Evolutionary conservation across 2,113 vertebrate genomes (phyloP).

Genomic region (Tachysurus fulvidraco): DNA sequence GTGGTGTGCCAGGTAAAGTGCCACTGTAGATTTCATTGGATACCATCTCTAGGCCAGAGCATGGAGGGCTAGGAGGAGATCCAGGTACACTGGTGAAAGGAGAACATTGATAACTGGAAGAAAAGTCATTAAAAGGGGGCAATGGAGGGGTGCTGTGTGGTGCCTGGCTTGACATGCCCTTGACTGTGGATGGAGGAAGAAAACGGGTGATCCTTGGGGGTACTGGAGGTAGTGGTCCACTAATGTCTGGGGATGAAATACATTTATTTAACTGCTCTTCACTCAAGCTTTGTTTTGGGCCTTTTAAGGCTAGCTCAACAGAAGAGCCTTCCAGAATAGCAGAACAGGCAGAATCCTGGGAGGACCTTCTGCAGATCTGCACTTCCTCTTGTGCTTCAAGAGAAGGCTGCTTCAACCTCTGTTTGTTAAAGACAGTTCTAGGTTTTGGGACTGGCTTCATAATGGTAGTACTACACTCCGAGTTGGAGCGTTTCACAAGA

Average conservation of each 20-base stretch:
- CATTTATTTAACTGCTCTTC: conserved; percentile 45
- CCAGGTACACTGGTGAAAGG: conserved; percentile 50
- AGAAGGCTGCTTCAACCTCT: conserved; percentile 53
- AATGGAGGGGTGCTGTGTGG: background rate
- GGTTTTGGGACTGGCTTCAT: conserved; percentile 89
- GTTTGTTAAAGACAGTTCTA: conserved; percentile 85
- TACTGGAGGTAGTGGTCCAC: conserved; percentile 56
- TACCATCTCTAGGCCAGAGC: conserved; percentile 79
- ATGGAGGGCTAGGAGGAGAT: conserved; percentile 54
- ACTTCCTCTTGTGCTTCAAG: conserved; percentile 36
- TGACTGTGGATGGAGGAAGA: conserved; percentile 23
- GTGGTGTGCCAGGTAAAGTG: conserved; percentile 57
- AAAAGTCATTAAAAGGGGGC: conserved; percentile 43
- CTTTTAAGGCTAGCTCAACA: conserved; percentile 50
- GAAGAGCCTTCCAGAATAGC: conserved; percentile 67
- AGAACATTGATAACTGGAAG: conserved; percentile 57
- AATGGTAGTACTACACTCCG: background rate
- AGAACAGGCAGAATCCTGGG: conserved; percentile 66
- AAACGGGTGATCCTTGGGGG: conserved; percentile 67
- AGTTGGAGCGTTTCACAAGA: conserved; percentile 52
- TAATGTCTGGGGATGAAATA: conserved; percentile 53
- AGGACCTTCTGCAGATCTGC: conserved; percentile 52
- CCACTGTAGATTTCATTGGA: conserved; percentile 89
- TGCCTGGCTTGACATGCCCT: conserved; percentile 41
- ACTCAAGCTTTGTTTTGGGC: conserved; percentile 33